Base-by-base conservation (phyloP, 2,113 vertebrate genomes). In the Poicephalus meyeri region DNA sequence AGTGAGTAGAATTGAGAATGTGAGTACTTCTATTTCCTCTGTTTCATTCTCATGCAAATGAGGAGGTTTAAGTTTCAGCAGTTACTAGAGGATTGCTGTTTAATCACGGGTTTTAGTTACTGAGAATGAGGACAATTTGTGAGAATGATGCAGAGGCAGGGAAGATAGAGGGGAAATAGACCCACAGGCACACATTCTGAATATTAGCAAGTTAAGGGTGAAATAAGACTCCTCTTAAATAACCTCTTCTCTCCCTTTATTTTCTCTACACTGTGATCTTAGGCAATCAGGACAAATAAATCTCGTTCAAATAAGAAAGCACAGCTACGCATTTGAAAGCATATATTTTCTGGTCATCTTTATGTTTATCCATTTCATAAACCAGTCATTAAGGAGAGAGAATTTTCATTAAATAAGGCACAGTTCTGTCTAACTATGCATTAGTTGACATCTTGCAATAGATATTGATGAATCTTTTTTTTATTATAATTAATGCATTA, bases 51-150 rank as follows among this genome's bases (percentile, higher is more conserved):
- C 39, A 94, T 74, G 78, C 18, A 96, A 89, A 96, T 89, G 24
- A 95, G 18, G 25, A 89, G 9, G 39, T 50, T 91, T 69, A 80
- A 80, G 28, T 92, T 93, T 73, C 70, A 93, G 46, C 52, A 58
- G n/a, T 80, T 92, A 41, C 55, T 88, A n/a, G 46, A 91, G 31
- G 73, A 61, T 28, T 47, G n/a, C 16, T 69, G 19, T 79, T 89
- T 93, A 96, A 93, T 82, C 33, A 89, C 47, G 39, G 64, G 50
- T 89, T 86, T 86, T 93, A 86, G 91, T 93, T 95, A 86, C 44
- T 23, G 16, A 71, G 16, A 93, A 70, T 60, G 58, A 73, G 35
- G 89, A 72, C 37, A 64, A 16, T 33, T 85, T 66, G 11, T 78
- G 68, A 89, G 60, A 80, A 82, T n/a, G 24, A 39, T 80, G 29